Evolutionary conservation across 2,113 vertebrate genomes (phyloP).

Genomic region (Heterocephalus glaber): DNA sequence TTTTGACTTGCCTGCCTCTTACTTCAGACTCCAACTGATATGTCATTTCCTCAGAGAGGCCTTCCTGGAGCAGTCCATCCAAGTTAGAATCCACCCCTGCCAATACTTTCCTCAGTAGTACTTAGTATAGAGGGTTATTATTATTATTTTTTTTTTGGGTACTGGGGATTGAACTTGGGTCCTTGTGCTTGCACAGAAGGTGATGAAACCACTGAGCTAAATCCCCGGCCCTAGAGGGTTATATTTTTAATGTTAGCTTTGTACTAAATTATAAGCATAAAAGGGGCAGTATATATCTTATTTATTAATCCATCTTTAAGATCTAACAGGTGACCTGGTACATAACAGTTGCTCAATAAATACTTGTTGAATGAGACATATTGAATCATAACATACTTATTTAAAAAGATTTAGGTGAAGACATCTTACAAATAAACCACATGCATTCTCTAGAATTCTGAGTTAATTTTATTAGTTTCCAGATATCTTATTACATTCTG

Average conservation of each 20-base stretch:
- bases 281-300: neutral
- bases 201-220: neutral
- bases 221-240: neutral
- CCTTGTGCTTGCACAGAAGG: no score
- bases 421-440: neutral
- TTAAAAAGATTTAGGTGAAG: neutral
- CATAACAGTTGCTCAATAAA: neutral
- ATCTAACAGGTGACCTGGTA: neutral
- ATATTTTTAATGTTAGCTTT: neutral
- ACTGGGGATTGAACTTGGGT: no score
- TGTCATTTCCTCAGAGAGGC: neutral
- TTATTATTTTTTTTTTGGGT: no score
- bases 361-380: conserved; percentile 3
- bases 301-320: neutral
- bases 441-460: conserved; percentile 10
- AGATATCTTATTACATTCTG: conserved; percentile 41
- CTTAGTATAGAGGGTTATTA: neutral
- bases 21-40: neutral
- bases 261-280: neutral
- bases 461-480: conserved; percentile 37
- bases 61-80: neutral
- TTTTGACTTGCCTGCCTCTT: neutral
- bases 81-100: neutral
- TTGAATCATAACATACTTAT: neutral
- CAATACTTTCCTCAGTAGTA: neutral